Percentiles rank a stretch among this genome's conserved stretches.
phyloP scores from a whole-genome alignment of 2,888 invertebrate species.

The Drosophila nr. perissopoda region DNA sequence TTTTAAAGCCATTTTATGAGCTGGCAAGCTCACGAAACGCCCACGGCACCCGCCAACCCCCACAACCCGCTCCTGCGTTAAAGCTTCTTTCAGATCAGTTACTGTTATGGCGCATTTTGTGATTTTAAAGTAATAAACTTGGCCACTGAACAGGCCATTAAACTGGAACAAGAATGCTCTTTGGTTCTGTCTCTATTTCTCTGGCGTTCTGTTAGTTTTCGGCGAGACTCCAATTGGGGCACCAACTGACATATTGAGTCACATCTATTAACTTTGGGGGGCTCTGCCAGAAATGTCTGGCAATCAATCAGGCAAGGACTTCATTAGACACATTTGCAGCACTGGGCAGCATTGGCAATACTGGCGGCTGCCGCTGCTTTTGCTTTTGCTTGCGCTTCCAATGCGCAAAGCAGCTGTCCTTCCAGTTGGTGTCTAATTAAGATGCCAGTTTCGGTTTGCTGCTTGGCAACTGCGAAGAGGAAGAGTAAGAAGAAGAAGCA shows the following conservation, averaged over 20 bases:
- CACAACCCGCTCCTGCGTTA: not conserved
- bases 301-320: slow-evolving; percentile 73
- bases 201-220: slow-evolving; percentile 58
- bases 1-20: slow-evolving; percentile 76
- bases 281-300: slow-evolving; percentile 60
- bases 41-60: not conserved
- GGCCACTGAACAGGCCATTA: slow-evolving; percentile 66
- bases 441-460: slow-evolving; percentile 53
- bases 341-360: slow-evolving; percentile 10
- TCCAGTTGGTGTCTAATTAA: slow-evolving; percentile 58
- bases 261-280: slow-evolving; percentile 62
- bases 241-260: slow-evolving; percentile 65
- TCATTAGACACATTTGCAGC: slow-evolving; percentile 70
- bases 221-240: slow-evolving; percentile 39
- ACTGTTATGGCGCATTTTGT: slow-evolving; percentile 65
- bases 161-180: slow-evolving; percentile 15
- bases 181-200: slow-evolving; percentile 12
- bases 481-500: not conserved
- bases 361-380: not conserved
- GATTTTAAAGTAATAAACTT: slow-evolving; percentile 77
- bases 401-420: slow-evolving; percentile 54
- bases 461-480: slow-evolving; percentile 35
- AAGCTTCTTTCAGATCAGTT: slow-evolving; percentile 31
- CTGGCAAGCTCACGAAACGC: slow-evolving; percentile 51
- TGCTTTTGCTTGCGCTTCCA: slow-evolving; percentile 7